Base-by-base conservation (phyloP, 1,140 invertebrate species). In the Phortica variegata region DNA sequence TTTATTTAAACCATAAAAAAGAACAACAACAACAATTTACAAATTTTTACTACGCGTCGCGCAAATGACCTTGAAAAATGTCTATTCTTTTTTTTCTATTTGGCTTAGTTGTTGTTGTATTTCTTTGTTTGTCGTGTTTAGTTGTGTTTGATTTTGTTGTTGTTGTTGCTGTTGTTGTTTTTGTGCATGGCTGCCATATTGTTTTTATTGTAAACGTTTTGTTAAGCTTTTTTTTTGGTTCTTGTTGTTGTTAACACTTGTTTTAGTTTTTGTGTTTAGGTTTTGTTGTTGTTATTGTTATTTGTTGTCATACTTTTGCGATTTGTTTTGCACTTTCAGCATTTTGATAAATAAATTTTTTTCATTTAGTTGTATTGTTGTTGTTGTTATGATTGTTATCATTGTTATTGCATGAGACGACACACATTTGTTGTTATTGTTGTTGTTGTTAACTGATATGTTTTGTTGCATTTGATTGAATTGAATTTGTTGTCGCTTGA, bases 161-260 rank as follows among this genome's bases (percentile, higher is more conserved):
- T 37, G 37, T 32, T 50, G 34, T 45, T 46, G 38, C 34, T 50
- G 13, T 46, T 49, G 49, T 49, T 44, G 36, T 43, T 47, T 36
- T 32, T 36, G 16, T 20, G 31, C 33, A n/a, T 43, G 38, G 34
- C 21, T 58, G 49, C 45, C 50, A 54, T 56, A 33, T 38, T 49
- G 51, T 54, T 65, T 62, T 54, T 58, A 65, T 70, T 53, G 63
- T 50, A 52, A 34, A 33, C 53, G 36, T 31, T 33, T 49, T 41
- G 37, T 47, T 51, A 26, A 21, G 39, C 15, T 38, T 47, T 53
- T 49, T 17, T 42, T 18, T 41, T 13, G 13, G 15, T 18, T 15
- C n/a, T n/a, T n/a, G n/a, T n/a, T n/a, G n/a, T n/a, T n/a, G n/a
- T n/a, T n/a, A n/a, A 36, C 19, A 8, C 26, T 17, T 41, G 47